Evolutionary conservation across 2,888 invertebrate genomes (phyloP).

Genomic region (Pyrocoelia pectoralis): DNA sequence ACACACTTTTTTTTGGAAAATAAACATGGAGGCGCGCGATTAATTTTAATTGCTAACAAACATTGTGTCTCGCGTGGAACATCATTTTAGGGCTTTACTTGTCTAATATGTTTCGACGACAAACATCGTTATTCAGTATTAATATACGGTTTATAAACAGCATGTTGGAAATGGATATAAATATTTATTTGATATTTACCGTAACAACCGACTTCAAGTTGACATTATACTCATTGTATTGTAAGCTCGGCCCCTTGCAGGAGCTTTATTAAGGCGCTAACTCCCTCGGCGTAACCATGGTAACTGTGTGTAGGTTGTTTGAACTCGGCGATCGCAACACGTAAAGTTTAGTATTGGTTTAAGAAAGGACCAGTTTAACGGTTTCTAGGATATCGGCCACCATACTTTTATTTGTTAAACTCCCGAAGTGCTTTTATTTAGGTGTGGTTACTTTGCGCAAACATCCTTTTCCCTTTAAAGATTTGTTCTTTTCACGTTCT

Average conservation of each 20-base stretch:
- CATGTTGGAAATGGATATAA: conserved; percentile 32
- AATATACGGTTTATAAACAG: conserved; percentile 1
- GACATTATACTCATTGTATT: conserved; percentile 46
- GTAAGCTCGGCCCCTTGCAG: conserved; percentile 42
- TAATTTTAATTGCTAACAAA: conserved; percentile 9
- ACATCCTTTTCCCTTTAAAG: conserved; percentile 4
- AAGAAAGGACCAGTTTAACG: conserved; percentile 35
- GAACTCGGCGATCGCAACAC: conserved; percentile 38
- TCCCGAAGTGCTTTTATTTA: conserved; percentile 10
- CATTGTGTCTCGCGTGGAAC: background rate
- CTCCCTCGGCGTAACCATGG: conserved; percentile 46
- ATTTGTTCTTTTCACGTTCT: background rate
- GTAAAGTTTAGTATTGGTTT: conserved; percentile 30
- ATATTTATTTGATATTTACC: conserved; percentile 47
- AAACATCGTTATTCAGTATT: background rate
- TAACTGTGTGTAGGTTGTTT: conserved; percentile 43
- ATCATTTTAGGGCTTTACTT: background rate
- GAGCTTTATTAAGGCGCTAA: conserved; percentile 51
- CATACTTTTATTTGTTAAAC: conserved; percentile 10
- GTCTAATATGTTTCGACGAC: conserved; percentile 1
- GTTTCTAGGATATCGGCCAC: conserved; percentile 18
- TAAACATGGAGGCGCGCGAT: background rate
- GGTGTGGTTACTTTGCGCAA: conserved; percentile 9
- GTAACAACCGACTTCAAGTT: conserved; percentile 48
- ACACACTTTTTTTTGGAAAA: background rate